Conservation (phyloP, 2,113 vertebrate species). For the Cebidichthys violaceus region DNA sequence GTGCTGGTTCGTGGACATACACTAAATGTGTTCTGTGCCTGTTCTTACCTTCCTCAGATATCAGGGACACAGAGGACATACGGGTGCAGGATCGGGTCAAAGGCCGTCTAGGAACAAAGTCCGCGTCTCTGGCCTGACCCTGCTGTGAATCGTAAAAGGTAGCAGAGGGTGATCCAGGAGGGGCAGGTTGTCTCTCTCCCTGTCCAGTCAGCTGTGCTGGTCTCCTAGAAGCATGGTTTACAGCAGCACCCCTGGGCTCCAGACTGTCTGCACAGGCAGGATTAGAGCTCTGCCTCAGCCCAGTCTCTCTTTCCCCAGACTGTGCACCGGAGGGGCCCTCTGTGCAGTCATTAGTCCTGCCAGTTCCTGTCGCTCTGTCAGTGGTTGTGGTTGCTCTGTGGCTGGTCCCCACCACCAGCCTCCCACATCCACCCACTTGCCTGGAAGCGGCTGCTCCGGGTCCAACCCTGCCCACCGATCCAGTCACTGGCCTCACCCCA, state of each 20-base stretch:
- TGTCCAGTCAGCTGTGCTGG: conserved; percentile 4
- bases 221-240: conserved; percentile 6
- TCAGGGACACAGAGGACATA: conserved; percentile 88
- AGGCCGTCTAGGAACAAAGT: conserved; percentile 88
- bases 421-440: conserved; percentile 34
- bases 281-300: neutral
- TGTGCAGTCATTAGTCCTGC: conserved; percentile 16
- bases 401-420: neutral
- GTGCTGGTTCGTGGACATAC: neutral
- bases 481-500: neutral
- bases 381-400: conserved; percentile 15
- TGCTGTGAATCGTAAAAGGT: conserved; percentile 59
- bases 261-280: neutral
- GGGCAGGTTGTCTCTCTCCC: conserved; percentile 4
- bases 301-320: neutral
- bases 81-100: conserved; percentile 93
- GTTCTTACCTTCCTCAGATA: conserved; percentile 91
- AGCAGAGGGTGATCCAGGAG: neutral
- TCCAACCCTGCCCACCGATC: conserved; percentile 42
- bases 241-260: conserved; percentile 2
- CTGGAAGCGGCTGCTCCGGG: conserved; percentile 15
- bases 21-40: neutral
- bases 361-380: conserved; percentile 24
- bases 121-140: conserved; percentile 71
- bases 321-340: conserved; percentile 3